Base-by-base conservation (phyloP, 2,888 invertebrate genomes). In the Timema podura region DNA sequence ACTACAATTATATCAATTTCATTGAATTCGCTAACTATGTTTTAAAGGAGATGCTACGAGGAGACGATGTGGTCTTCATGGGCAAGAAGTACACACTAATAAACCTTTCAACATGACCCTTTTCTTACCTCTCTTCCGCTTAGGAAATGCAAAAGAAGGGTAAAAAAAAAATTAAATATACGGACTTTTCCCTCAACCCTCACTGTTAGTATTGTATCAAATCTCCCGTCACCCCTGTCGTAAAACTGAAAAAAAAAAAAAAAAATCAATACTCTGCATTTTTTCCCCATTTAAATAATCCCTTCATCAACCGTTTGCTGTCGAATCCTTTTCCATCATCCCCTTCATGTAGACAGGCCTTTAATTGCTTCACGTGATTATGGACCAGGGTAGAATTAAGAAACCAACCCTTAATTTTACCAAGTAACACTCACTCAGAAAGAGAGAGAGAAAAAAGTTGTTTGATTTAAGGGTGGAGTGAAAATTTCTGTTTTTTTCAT, bases 341-440 rank as follows among this genome's bases (percentile, higher is more conserved):
- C 61, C n/a, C 9, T 30, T 30, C 30, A 44, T 10, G 45, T 45
- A 45, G 61, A 61, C 61, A 44, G 61, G 11, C 44, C 61, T 61
- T 61, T 61, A 61, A 61, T 61, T 61, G 61, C 61, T 61, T 30
- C 44, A 45, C 61, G 61, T 61, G 61, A 61, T 61, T 61, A 61
- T 44, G 61, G 44, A 15, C 15, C 44, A 45, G 3, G 30, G 61
- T 45, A 9, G 61, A 11, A 9, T 61, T 15, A 61, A 61, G 61
- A 61, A 30, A 61, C 61, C 8, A 30, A 15, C 44, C 8, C 44
- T 61, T 13, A 9, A 30, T 61, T 61, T 61, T 45, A 13, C 54
- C 54, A 8, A n/a, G 16, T 30, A 30, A 30, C 30, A 30, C 30
- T 30, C 30, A 1, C 30, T 30, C 30, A 30, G 30, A 30, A 30